A percentile compares a stretch with the other conserved stretches of the same genome.
Evolutionary conservation across 2,113 vertebrate species (phyloP).

Genomic region (Podarcis cretensis): DNA sequence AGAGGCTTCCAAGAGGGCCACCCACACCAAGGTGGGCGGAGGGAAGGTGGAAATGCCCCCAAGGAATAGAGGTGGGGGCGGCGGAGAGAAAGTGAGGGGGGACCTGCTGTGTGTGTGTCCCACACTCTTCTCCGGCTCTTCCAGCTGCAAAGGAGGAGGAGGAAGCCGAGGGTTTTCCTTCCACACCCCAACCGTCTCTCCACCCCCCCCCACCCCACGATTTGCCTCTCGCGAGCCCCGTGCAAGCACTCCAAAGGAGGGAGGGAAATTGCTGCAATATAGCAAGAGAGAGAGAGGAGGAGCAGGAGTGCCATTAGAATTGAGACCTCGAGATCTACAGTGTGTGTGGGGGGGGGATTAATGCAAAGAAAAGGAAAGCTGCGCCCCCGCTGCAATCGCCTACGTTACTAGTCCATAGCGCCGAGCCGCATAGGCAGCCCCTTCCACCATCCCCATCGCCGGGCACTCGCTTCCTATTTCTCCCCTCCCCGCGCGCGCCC

Average conservation of each 20-base stretch:
- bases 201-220: neutral
- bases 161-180: slow-evolving; percentile 47
- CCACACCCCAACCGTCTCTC: neutral
- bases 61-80: neutral
- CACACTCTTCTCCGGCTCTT: slow-evolving; percentile 28
- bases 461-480: slow-evolving; percentile 79
- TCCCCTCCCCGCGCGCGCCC: slow-evolving; percentile 7
- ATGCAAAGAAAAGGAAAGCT: too few relatives aligned
- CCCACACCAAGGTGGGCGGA: neutral
- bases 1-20: neutral
- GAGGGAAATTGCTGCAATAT: slow-evolving; percentile 58
- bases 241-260: neutral
- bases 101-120: neutral
- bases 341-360: too few relatives aligned
- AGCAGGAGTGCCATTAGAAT: neutral
- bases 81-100: neutral
- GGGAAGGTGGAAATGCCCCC: slow-evolving; percentile 31
- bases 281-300: slow-evolving; percentile 24
- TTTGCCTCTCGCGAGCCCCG: slow-evolving; percentile 49
- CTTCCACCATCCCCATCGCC: neutral
- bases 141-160: slow-evolving; percentile 41
- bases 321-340: neutral
- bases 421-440: neutral
- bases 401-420: neutral
- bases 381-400: neutral